phyloP scores from a whole-genome alignment of 1,140 invertebrate species.

The Dryas iulia region DNA sequence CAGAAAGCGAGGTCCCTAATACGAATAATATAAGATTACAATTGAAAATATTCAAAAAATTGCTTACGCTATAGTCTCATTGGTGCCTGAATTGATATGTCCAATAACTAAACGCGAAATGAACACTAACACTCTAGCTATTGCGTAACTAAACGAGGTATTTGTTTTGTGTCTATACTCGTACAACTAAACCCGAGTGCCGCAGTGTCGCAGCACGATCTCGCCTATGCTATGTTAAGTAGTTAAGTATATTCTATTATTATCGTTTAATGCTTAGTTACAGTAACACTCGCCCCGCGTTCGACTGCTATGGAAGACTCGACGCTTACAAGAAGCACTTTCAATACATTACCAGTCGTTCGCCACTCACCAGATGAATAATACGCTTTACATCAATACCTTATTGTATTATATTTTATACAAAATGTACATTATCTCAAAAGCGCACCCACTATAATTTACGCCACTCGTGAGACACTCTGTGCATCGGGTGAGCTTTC shows the following conservation, averaged over 20 bases:
- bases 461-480: constrained; percentile 41
- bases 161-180: constrained; percentile 74
- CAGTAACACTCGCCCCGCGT: constrained; percentile 62
- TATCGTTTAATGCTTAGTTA: constrained; percentile 79
- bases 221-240: constrained; percentile 68
- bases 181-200: constrained; percentile 15
- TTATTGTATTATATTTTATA: constrained; percentile 73
- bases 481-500: not conserved
- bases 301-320: constrained; percentile 79
- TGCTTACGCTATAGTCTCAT: constrained; percentile 73
- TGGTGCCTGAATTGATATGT: constrained; percentile 80
- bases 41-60: constrained; percentile 66
- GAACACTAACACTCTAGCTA: constrained; percentile 68
- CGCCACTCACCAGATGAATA: constrained; percentile 65
- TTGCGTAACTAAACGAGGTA: constrained; percentile 78
- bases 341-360: constrained; percentile 71
- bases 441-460: constrained; percentile 63
- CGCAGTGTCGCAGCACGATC: constrained; percentile 42
- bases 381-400: constrained; percentile 63
- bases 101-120: constrained; percentile 75
- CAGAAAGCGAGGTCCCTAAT: constrained; percentile 41
- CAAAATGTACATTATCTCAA: constrained; percentile 77
- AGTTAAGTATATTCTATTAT: constrained; percentile 76
- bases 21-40: constrained; percentile 54
- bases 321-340: constrained; percentile 77